phyloP scores from a whole-genome alignment of 2,113 vertebrate genomes.

The Emydocephalus ijimae region DNA sequence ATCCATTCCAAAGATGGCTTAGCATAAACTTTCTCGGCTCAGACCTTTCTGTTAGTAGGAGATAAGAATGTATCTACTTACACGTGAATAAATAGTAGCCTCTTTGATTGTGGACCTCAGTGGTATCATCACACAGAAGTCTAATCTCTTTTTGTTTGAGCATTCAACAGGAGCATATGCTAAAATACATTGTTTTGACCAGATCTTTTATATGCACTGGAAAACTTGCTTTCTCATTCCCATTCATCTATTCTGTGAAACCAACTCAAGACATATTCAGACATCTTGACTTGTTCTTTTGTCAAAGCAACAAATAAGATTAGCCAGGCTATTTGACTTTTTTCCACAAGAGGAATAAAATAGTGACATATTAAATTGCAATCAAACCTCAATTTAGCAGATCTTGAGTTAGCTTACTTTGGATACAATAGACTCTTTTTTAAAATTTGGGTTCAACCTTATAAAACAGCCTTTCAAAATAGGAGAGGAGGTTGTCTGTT shows the following conservation, averaged over 20 bases:
- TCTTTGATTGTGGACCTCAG: constrained; percentile 5
- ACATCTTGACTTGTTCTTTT: neutral
- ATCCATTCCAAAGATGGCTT: constrained; percentile 6
- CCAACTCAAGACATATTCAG: neutral
- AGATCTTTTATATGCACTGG: neutral
- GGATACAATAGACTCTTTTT: neutral
- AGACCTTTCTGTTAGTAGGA: neutral
- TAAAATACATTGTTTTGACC: neutral
- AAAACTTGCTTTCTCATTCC: neutral
- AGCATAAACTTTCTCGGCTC: constrained; percentile 4
- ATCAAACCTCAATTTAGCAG: neutral
- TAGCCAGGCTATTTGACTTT: neutral
- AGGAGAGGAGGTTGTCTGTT: neutral
- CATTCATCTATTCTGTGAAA: neutral
- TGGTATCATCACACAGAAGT: neutral
- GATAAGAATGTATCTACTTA: constrained; percentile 4
- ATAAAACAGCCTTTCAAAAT: neutral
- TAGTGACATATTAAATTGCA: neutral
- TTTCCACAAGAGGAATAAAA: neutral
- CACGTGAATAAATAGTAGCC: neutral
- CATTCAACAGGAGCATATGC: neutral
- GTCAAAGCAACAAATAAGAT: neutral
- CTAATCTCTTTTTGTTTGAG: neutral
- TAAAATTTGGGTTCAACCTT: neutral
- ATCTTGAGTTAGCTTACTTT: neutral